Evolutionary conservation across 1,140 invertebrate species (phyloP).

Genomic region (Oreohelix idahoensis): DNA sequence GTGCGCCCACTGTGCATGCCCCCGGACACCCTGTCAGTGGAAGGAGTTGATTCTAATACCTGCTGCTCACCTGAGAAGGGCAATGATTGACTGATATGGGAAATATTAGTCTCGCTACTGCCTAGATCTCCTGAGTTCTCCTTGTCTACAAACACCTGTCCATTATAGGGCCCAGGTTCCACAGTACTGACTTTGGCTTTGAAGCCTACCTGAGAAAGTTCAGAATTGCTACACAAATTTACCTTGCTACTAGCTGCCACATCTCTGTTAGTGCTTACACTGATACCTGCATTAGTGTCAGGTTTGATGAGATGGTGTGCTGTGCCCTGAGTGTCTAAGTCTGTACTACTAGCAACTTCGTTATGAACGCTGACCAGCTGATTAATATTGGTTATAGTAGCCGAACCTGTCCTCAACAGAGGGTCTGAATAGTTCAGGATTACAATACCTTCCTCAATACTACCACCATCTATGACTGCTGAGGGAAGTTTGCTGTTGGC

Average conservation of each 20-base stretch:
- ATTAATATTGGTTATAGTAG: neutral
- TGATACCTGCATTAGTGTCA: neutral
- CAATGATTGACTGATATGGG: neutral
- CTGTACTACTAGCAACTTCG: neutral
- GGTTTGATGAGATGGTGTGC: neutral
- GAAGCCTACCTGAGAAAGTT: neutral
- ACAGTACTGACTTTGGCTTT: neutral
- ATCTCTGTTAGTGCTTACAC: neutral
- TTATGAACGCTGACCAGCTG: slow-evolving; percentile 21
- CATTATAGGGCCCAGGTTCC: neutral
- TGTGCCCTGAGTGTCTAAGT: neutral
- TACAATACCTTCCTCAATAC: slow-evolving; percentile 1
- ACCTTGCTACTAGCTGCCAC: neutral
- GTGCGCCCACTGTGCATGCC: slow-evolving; percentile 56
- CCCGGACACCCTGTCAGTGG: slow-evolving; percentile 40
- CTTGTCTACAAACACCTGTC: neutral
- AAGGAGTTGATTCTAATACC: neutral
- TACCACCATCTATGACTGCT: neutral
- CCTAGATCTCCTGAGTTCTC: neutral
- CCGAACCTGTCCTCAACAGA: neutral
- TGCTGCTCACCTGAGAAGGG: neutral
- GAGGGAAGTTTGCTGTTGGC: slow-evolving; percentile 21
- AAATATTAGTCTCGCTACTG: neutral
- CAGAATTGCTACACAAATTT: neutral
- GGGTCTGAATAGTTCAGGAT: slow-evolving; percentile 21